Base-by-base conservation (phyloP, 2,113 vertebrate species). In the Cardinalis cardinalis region DNA sequence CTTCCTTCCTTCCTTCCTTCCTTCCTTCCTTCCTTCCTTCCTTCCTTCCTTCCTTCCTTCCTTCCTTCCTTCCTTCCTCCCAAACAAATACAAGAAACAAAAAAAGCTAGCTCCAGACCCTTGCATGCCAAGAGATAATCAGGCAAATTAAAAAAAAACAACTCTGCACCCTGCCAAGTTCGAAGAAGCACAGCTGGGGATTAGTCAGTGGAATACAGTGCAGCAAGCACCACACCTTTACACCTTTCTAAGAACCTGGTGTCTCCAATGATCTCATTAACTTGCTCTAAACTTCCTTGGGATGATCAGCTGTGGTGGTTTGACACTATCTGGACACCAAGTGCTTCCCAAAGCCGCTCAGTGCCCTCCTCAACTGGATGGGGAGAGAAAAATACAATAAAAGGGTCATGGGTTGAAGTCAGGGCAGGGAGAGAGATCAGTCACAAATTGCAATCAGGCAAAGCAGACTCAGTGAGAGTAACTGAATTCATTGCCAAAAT, bases 281-380 rank as follows among this genome's bases (percentile, higher is more conserved):
- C 7, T 36, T 56, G 24, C 49, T 24, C 24, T 58, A 25, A 81
- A 81, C 19, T 31, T 77, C 10, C 18, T 59, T 34, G 21, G 5
- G 12, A 17, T 20, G 65, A 68, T 15, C 38, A 46, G 32, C 20
- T 43, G 26, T 48, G 15, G 17, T 60, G 9, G 5, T 13, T 56
- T 60, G 51, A 64, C 15, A 14, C 5, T 40, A 9, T 18, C 40
- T 70, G 61, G 41, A 40, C 2, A 8, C 9, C 68, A 65, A 9
- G 16, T 32, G 24, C 9, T 26, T 13, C 40, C 28, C 8, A 49
- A 51, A 65, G 16, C 21, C 2, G 0, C 29, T 46, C 40, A n/a
- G 5, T 70, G 16, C 7, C 6, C 4, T 26, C 18, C 23, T 65
- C 29, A 51, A 0, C 18, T 65, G 25, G 13, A 38, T 1, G 2